phyloP scores from a whole-genome alignment of 2,888 invertebrate genomes.

The Acrocyrtus sp. region DNA sequence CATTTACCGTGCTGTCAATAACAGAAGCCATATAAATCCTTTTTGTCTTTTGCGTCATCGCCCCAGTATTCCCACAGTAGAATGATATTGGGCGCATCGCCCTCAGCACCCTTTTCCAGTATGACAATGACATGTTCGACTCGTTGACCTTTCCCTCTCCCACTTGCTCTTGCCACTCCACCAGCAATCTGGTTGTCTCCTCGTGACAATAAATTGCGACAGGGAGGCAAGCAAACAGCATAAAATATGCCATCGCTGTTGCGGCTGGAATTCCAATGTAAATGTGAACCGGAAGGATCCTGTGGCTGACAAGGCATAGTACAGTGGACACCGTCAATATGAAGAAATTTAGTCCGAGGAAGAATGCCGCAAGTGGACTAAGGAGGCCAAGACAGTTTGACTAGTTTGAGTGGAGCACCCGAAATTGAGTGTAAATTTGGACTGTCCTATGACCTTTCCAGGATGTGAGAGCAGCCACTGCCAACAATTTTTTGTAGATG shows the following conservation, averaged over 20 bases:
- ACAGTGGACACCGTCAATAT: slow-evolving; percentile 1
- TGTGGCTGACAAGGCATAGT: slow-evolving; percentile 2
- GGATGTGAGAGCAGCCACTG: background rate
- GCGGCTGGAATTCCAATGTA: slow-evolving; percentile 19
- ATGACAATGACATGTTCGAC: background rate
- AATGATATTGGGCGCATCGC: slow-evolving; percentile 13
- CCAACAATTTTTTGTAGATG: slow-evolving; percentile 9
- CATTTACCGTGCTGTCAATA: slow-evolving; percentile 13
- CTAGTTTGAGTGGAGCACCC: background rate
- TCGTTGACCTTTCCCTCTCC: too few species aligned
- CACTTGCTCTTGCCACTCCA: slow-evolving; percentile 1
- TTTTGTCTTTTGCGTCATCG: slow-evolving; percentile 1
- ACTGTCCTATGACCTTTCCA: too few species aligned
- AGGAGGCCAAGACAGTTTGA: slow-evolving; percentile 3
- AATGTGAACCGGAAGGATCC: slow-evolving; percentile 12
- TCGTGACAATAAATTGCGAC: slow-evolving; percentile 29
- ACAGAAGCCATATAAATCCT: slow-evolving; percentile 12
- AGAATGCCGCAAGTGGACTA: slow-evolving; percentile 6
- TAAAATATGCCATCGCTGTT: slow-evolving; percentile 16
- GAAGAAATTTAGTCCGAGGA: slow-evolving; percentile 15
- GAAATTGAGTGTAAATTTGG: background rate
- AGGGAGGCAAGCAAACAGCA: slow-evolving; percentile 8
- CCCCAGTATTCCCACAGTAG: slow-evolving; percentile 7
- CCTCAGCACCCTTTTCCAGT: slow-evolving; percentile 4
- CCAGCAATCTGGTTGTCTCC: slow-evolving; percentile 21